phyloP scores from a whole-genome alignment of 2,797 vertebrate genomes.

The Alauda arvensis region DNA sequence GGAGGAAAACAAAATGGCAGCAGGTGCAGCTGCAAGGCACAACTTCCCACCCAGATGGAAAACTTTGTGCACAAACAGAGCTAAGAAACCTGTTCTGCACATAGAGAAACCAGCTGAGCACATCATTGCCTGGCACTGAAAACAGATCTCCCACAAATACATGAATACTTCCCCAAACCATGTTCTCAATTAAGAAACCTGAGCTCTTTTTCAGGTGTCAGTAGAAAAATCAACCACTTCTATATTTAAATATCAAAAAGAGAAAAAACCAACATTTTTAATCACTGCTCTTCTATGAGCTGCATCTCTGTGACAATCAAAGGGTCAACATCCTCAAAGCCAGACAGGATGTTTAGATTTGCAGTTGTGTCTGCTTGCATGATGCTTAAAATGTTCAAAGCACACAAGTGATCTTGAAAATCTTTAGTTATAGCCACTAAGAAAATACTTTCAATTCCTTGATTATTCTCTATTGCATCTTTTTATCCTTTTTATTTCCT shows the following conservation, averaged over 20 bases:
- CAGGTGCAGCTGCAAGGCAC: not conserved
- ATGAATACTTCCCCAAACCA: rapidly evolving
- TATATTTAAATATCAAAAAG: not conserved
- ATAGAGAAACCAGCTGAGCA: not conserved
- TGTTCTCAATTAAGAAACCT: not conserved
- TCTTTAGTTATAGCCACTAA: not conserved
- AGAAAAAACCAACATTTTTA: not conserved
- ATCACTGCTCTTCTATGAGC: not conserved
- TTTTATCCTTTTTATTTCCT: not conserved
- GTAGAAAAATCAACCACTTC: not conserved
- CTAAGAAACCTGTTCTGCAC: not conserved
- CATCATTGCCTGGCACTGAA: rapidly evolving
- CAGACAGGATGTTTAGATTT: not conserved
- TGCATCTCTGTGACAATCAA: not conserved
- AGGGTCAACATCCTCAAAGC: not conserved
- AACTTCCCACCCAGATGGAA: not conserved
- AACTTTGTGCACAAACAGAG: not conserved
- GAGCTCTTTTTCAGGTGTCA: not conserved
- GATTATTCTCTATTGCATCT: not conserved
- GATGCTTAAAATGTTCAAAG: not conserved
- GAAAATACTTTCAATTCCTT: not conserved
- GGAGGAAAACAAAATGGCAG: not conserved
- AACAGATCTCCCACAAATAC: not conserved
- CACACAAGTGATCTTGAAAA: not conserved
- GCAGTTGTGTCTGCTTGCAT: not conserved